These are phyloP conservation scores for Buceros bicornis DNA, from an alignment of 2,797 vertebrate species.

Conservation along the genomic window DNA sequence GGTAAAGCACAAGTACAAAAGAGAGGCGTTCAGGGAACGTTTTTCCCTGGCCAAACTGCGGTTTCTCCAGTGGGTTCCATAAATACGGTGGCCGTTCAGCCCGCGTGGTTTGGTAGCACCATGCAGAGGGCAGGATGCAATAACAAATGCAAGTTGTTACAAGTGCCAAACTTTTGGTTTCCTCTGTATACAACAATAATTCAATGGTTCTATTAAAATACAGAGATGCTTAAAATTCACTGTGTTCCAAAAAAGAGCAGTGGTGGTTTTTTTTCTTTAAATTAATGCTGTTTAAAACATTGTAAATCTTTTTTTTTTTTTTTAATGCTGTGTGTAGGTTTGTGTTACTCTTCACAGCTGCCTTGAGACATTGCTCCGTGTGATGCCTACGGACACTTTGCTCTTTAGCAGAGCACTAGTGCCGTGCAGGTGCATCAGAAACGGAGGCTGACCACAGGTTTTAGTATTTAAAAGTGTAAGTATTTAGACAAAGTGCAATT, in stretches of 20 bases:
- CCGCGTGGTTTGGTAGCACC: slow-evolving; percentile 25
- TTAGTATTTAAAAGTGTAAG: background rate
- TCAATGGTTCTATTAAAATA: slow-evolving; percentile 10
- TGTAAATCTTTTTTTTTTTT: slow-evolving; percentile 25
- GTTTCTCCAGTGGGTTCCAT: slow-evolving; percentile 38
- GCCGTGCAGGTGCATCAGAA: background rate
- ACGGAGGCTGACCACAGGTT: slow-evolving; percentile 30
- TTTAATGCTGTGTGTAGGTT: slow-evolving; percentile 19
- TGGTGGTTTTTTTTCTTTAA: background rate
- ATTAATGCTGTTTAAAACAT: slow-evolving; percentile 32
- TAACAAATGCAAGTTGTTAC: slow-evolving; percentile 60
- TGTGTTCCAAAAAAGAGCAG: slow-evolving; percentile 50
- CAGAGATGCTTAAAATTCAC: slow-evolving; percentile 62
- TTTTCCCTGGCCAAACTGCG: background rate
- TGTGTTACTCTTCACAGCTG: slow-evolving; percentile 62
- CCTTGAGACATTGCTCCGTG: slow-evolving; percentile 57
- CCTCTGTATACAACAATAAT: slow-evolving; percentile 24
- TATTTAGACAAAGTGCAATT: slow-evolving; percentile 51
- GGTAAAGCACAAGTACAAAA: background rate
- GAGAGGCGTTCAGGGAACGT: background rate
- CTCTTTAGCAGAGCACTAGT: slow-evolving; percentile 30
- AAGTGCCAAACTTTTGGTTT: slow-evolving; percentile 78
- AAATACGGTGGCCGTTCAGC: background rate
- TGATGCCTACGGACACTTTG: background rate
- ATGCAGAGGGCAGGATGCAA: slow-evolving; percentile 59